Conservation (phyloP, 2,113 vertebrate species). For the Passerina amoena region DNA sequence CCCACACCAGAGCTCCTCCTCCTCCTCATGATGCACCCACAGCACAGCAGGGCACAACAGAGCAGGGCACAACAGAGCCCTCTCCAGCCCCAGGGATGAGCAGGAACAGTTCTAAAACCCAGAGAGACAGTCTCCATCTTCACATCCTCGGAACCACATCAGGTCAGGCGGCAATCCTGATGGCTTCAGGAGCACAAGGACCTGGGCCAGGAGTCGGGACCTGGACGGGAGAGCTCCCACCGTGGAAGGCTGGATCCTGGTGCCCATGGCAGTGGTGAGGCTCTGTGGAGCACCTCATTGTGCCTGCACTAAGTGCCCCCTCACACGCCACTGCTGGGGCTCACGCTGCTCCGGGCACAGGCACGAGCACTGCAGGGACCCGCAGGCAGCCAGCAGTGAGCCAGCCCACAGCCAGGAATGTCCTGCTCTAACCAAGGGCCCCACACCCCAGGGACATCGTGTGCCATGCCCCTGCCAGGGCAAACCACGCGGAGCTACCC, state of each 20-base stretch:
- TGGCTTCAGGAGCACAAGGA: neutral
- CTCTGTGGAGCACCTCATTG: neutral
- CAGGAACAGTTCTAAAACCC: neutral
- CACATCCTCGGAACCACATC: accelerated
- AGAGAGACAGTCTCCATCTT: neutral
- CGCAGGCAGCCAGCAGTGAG: accelerated
- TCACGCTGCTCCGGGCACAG: accelerated
- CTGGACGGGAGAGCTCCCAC: accelerated
- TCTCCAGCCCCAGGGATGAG: neutral
- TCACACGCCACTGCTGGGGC: neutral
- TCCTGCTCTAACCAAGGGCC: neutral
- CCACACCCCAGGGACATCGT: accelerated
- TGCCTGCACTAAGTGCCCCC: accelerated
- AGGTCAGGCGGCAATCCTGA: accelerated
- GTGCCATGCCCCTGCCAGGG: neutral
- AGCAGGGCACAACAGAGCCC: neutral
- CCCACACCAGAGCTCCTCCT: neutral
- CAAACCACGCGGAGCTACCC: accelerated
- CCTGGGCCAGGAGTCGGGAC: neutral
- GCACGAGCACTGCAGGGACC: accelerated
- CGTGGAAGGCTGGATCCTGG: accelerated
- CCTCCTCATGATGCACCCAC: neutral
- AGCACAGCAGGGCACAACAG: neutral
- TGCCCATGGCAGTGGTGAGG: accelerated
- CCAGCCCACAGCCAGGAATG: neutral